Evolutionary conservation across 2,888 invertebrate species (phyloP), one percentile per base, ranked within the genome.

Genomic region (Drosophila affinis): DNA sequence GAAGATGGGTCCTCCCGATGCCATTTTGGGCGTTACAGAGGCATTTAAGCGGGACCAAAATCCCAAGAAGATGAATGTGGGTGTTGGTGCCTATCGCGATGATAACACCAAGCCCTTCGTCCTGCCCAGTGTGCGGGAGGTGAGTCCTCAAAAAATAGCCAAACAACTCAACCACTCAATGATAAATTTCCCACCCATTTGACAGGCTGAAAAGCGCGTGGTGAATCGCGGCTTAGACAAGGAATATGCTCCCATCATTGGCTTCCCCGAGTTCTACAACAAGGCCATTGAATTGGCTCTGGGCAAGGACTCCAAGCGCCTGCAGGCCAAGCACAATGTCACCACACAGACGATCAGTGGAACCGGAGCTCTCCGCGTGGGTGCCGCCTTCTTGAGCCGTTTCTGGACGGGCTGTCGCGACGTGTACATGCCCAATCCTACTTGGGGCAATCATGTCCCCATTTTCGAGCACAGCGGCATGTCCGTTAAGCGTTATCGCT

Each of bases 371-470:
- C 93, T 99, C n/a, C 94, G 98, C 67, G 94, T 99, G 55, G 99
- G 99, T 32, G 96, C 96, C 47, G 96, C 96, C 72, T 99, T 98
- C 92, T 93, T 99, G 71, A 95, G 95, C 62, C 95, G 94, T 78
- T 97, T 96, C 92, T 97, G 96, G 92, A 94, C 94, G 9, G 95
- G 96, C 44, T 94, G 93, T 80, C 98, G 98, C 93, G 96, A 95
- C 72, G 93, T 97, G 55, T 99, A 97, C 93, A 88, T 99, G 79
- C 99, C 99, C 6, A 93, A 94, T 2, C 99, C 99, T 5, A 96
- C 99, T 0, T 99, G 99, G 99, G 99, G 99, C 59, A 99, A 99
- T 92, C 99, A 99, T 91, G 96, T 95, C 0, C 98, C 98, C 60
- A 95, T 99, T 89, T 98, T 99, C 93, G 98, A 96, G 93, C 96